These are phyloP conservation scores for Formica selysi DNA, from an alignment of 1,140 invertebrate genomes.

Conservation along the genomic window DNA sequence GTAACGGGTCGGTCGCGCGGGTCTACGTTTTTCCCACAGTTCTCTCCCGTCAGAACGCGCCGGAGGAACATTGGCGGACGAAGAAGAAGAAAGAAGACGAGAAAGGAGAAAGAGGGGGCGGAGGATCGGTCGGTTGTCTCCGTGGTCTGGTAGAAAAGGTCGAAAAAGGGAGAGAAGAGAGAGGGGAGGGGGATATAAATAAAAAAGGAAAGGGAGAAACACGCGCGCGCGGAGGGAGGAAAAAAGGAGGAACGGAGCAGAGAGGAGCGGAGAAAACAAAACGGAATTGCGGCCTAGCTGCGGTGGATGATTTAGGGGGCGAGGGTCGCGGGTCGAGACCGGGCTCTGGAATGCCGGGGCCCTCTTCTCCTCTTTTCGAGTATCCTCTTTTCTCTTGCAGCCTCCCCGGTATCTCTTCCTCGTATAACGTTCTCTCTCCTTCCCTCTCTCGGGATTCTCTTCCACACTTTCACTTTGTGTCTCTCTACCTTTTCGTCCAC, in stretches of 20 bases:
- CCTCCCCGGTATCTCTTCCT: conserved; percentile 7
- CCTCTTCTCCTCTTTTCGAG: conserved; percentile 67
- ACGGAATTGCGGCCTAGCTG: conserved; percentile 81
- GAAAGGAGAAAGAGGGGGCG: conserved; percentile 36
- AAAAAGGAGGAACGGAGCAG: conserved; percentile 65
- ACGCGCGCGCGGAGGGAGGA: conserved; percentile 35
- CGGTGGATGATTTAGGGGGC: conserved; percentile 86
- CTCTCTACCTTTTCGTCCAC: conserved; percentile 61
- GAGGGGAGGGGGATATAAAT: conserved; percentile 64
- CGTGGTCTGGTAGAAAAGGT: conserved; percentile 70
- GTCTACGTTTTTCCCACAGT: conserved; percentile 76
- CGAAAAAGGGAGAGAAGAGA: conserved; percentile 54
- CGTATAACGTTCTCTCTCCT: neutral
- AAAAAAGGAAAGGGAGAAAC: conserved; percentile 69
- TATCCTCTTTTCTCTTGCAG: conserved; percentile 57
- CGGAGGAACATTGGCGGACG: conserved; percentile 47
- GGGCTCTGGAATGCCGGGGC: conserved; percentile 83
- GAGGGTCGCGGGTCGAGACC: conserved; percentile 85
- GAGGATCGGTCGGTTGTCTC: conserved; percentile 73
- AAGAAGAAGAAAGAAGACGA: conserved; percentile 58
- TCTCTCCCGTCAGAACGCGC: conserved; percentile 63
- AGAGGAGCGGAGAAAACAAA: conserved; percentile 80
- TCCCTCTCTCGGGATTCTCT: conserved; percentile 45
- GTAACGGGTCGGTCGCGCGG: conserved; percentile 4
- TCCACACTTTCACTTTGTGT: conserved; percentile 53